A percentile compares a stretch with the other conserved stretches of the same genome.
These are phyloP conservation scores for Galerucella nymphaeae DNA, from an alignment of 2,888 invertebrate genomes.

Conservation along the genomic window DNA sequence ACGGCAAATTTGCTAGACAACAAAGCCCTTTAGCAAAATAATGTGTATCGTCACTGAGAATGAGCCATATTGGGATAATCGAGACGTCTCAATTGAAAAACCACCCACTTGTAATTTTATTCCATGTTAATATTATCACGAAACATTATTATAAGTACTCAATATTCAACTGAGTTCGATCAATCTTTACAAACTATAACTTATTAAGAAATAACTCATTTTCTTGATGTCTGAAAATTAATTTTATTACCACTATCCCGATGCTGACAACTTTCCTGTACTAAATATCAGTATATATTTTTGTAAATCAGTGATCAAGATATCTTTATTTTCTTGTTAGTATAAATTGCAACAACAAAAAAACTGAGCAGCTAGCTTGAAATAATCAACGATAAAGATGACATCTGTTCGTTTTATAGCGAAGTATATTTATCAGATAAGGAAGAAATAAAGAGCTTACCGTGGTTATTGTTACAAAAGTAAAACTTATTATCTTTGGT, in stretches of 20 bases:
- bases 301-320: not conserved
- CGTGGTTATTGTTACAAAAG: conserved; percentile 22
- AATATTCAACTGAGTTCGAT: not conserved
- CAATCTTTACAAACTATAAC: not conserved
- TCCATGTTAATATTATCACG: not conserved
- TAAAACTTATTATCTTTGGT: conserved; percentile 17
- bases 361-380: not conserved
- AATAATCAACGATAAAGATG: conserved; percentile 14
- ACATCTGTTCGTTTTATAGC: conserved; percentile 25
- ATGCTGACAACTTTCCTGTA: not conserved
- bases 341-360: conserved; percentile 16
- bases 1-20: too few relatives aligned
- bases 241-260: not conserved
- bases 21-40: too few relatives aligned
- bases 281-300: not conserved
- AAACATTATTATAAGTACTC: not conserved
- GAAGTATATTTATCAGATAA: conserved; percentile 23
- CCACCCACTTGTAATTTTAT: too few relatives aligned
- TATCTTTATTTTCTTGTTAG: conserved; percentile 9
- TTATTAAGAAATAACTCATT: too few relatives aligned
- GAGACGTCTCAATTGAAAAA: too few relatives aligned
- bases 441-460: conserved; percentile 24
- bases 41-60: too few relatives aligned
- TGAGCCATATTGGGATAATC: too few relatives aligned
- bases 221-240: not conserved